Base-by-base conservation (phyloP, 2,113 vertebrate species). In the Pachypanchax playfairii region DNA sequence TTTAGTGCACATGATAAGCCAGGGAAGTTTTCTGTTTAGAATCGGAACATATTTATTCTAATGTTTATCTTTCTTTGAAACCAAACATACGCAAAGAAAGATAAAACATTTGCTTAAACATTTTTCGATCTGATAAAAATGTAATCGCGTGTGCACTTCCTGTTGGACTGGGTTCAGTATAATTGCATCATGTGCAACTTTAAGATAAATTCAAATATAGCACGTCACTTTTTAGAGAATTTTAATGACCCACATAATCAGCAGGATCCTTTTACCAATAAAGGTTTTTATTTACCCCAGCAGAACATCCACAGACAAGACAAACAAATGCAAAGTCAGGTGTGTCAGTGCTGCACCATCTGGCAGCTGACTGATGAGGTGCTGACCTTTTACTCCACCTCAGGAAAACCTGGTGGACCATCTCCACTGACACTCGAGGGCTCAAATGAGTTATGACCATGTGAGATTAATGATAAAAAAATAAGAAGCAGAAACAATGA, bases 381-480 rank as follows among this genome's bases (percentile, higher is more conserved):
- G 7, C 63, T 84, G 86, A 89, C 87, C 87, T 90, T 89, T 89
- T 69, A 67, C 65, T 73, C 57, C 35, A 47, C 69, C 58, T 84
- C 49, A 36, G 75, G 67, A 82, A 84, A 77, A 13, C 22, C 64
- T 52, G 72, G 68, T 42, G 65, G 65, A 63, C 66, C 58, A 66
- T 41, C 25, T 56, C 81, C 47, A 18, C 66, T 67, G 73, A 75
- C 73, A 73, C 77, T 60, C 38, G 46, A 75, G 51, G 60, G 53
- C 73, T 76, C 29, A 20, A 43, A 56, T 80, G 66, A 88, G 20
- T 85, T 80, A 77, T 66, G 70, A 71, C 28, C 70, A 31, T 2
- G 56, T 50, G 35, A 53, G 64, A 65, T 55, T 47, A 78, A 72
- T 54, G n/a, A n/a, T n/a, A n/a, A n/a, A n/a, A n/a, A 65, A 80